Conservation (phyloP, 2,113 vertebrate genomes). For the Erythrolamprus reginae region DNA sequence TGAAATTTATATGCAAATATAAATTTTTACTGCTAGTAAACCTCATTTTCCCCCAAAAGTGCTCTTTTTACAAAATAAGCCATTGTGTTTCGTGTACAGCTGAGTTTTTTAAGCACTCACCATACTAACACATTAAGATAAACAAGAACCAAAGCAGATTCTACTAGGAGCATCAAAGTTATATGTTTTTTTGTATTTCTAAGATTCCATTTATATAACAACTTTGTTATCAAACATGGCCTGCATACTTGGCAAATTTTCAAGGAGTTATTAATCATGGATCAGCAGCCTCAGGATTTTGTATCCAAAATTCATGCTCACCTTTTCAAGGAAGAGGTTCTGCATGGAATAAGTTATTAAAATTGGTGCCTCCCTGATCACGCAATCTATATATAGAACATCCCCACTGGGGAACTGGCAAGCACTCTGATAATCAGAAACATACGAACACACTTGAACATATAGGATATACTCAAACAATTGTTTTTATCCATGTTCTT, state of each 20-base stretch:
- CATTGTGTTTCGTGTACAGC: slow-evolving; percentile 61
- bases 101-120: slow-evolving; percentile 63
- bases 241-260: neutral
- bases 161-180: slow-evolving; percentile 19
- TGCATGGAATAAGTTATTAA: neutral
- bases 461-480: neutral
- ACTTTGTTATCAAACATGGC: slow-evolving; percentile 12
- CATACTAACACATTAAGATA: slow-evolving; percentile 50
- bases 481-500: neutral
- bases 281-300: neutral
- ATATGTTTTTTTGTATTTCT: slow-evolving; percentile 32
- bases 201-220: slow-evolving; percentile 36
- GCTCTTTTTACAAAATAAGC: slow-evolving; percentile 70
- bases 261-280: neutral
- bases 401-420: neutral
- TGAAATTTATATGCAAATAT: slow-evolving; percentile 49
- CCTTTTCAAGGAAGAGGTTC: neutral
- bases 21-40: slow-evolving; percentile 59
- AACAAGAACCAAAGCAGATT: slow-evolving; percentile 28
- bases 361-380: neutral
- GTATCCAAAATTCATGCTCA: neutral
- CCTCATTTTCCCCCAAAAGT: slow-evolving; percentile 66
- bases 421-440: neutral
- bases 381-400: neutral
- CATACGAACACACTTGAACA: neutral